Base-by-base conservation (phyloP, 2,888 invertebrate genomes). In the Protodeltote pygarga region DNA sequence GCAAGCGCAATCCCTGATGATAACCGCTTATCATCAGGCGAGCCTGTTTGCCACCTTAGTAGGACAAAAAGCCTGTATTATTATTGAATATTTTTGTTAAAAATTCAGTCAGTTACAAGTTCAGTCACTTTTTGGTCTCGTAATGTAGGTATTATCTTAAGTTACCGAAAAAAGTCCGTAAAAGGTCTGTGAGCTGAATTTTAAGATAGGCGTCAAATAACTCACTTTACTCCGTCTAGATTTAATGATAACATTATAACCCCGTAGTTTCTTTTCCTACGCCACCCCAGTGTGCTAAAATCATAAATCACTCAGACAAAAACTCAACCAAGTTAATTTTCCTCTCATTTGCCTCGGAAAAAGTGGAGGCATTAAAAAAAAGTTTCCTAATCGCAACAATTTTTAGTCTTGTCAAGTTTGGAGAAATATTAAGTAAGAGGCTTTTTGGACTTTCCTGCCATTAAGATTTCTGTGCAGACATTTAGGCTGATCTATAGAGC, bases 241-340 rank as follows among this genome's bases (percentile, higher is more conserved):
- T 61, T 38, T 46, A 58, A 58, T 38, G 40, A 29, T 44, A 57
- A n/a, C 42, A 24, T 63, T 41, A 51, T 40, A 28, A 37, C 9
- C 15, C 13, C 33, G 35, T 37, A 27, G 42, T 25, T 31, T 13
- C 9, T 17, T 35, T 32, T 23, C n/a, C 13, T 38, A 11, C 4
- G 35, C 35, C 38, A n/a, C 27, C 19, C 31, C 42, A 50, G n/a
- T 32, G 20, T 15, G 35, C 15, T 6, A 9, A 29, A 64, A 41
- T 49, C 41, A 65, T 65, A 66, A 70, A 70, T 66, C 58, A 62
- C 35, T 32, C 13, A 17, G 52, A 46, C 42, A 35, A 39, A n/a
- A 54, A 57, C 29, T 57, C 47, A 23, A 33, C 40, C 16, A 55
- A 65, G 42, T 53, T 59, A 54, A 65, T 68, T 62, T 68, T 62